A percentile compares a stretch with the other conserved stretches of the same genome.
Conservation (phyloP, 2,888 invertebrate species). For the Pristionchus exspectatus region DNA sequence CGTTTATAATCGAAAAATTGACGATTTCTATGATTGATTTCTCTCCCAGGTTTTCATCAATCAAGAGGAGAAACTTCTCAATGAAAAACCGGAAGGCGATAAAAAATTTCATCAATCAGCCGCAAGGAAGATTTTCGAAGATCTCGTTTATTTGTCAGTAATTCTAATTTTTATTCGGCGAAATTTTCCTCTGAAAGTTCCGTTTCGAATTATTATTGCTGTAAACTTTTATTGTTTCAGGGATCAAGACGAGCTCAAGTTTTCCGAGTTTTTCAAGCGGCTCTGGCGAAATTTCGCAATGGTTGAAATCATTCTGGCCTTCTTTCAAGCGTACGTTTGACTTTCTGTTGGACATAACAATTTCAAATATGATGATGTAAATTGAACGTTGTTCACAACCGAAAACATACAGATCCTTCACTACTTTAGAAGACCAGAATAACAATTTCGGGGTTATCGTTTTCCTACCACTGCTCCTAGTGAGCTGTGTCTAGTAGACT, state of each 20-base stretch:
- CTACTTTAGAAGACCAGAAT: no score
- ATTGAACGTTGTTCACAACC: no score
- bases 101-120: background rate
- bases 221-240: background rate
- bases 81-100: background rate
- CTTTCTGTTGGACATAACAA: background rate
- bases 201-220: background rate
- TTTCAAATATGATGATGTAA: no score
- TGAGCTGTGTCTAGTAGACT: no score
- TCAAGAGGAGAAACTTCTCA: background rate
- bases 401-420: no score
- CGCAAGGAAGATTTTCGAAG: conserved; percentile 1
- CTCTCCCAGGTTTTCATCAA: background rate
- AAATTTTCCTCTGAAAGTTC: no score
- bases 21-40: no score
- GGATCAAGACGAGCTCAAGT: conserved; percentile 28
- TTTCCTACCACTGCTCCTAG: no score
- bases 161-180: background rate
- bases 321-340: conserved; percentile 9
- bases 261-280: conserved; percentile 8
- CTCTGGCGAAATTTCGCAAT: background rate
- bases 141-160: conserved; percentile 20
- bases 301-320: background rate
- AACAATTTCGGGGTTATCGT: no score
- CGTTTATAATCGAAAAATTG: no score